phyloP scores from a whole-genome alignment of 2,888 invertebrate species.

The Napeogenes sylphis region DNA sequence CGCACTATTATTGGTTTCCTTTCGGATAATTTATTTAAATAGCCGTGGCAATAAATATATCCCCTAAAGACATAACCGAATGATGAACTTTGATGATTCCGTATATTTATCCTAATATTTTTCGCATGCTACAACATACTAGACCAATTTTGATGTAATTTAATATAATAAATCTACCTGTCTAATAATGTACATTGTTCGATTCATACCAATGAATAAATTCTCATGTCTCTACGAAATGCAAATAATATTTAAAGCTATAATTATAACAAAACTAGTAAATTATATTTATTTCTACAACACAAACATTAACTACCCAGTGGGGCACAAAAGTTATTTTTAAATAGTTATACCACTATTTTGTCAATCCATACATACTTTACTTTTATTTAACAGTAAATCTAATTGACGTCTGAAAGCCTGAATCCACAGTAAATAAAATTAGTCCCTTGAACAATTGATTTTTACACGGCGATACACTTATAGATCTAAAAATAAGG shows the following conservation, averaged over 20 bases:
- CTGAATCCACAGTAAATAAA: not conserved
- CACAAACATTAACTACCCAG: too few species aligned
- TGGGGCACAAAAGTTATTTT: too few species aligned
- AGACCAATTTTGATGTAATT: too few species aligned
- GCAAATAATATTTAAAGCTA: too few species aligned
- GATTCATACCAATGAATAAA: too few species aligned
- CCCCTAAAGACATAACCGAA: not conserved
- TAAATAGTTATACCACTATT: too few species aligned
- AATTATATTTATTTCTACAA: too few species aligned
- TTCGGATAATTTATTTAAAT: conserved; percentile 5
- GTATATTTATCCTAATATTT: not conserved
- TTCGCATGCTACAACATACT: not conserved
- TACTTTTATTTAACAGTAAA: not conserved
- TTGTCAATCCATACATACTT: too few species aligned
- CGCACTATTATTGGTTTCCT: conserved; percentile 30
- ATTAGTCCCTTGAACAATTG: not conserved
- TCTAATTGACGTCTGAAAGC: not conserved
- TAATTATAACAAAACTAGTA: too few species aligned
- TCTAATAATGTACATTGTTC: too few species aligned
- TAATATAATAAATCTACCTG: too few species aligned
- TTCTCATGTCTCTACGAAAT: too few species aligned
- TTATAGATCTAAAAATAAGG: not conserved
- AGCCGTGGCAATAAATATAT: conserved; percentile 1
- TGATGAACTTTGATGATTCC: not conserved
- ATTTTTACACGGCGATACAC: not conserved